Evolutionary conservation across 2,113 vertebrate species (phyloP).

Genomic region (Haliaeetus leucogaster): DNA sequence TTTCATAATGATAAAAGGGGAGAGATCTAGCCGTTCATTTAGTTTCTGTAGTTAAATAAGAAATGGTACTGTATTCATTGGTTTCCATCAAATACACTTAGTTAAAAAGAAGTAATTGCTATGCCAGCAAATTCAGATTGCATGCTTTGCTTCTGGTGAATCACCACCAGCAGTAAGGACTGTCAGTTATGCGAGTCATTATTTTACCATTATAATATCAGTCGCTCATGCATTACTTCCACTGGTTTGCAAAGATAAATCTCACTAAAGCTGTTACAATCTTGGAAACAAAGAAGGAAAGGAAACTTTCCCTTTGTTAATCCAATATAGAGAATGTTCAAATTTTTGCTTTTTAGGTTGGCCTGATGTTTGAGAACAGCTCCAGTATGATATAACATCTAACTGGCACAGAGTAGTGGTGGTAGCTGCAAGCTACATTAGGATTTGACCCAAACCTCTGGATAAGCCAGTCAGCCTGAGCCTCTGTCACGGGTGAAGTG

Average conservation of each 20-base stretch:
- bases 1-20: not conserved
- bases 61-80: not conserved
- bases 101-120: not conserved
- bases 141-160: not conserved
- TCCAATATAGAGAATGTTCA: not conserved
- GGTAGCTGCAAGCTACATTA: rapidly evolving
- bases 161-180: not conserved
- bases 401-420: not conserved
- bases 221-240: not conserved
- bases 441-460: not conserved
- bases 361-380: not conserved
- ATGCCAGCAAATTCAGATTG: not conserved
- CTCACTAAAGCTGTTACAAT: not conserved
- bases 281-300: not conserved
- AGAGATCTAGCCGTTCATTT: not conserved
- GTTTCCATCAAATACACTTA: not conserved
- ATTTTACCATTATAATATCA: not conserved
- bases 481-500: rapidly evolving
- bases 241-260: not conserved
- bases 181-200: not conserved
- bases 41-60: not conserved
- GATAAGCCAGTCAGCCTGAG: not conserved
- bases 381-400: not conserved
- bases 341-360: not conserved
- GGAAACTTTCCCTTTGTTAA: not conserved